phyloP scores from a whole-genome alignment of 1,140 invertebrate species.

The Drosophila grimshawi region DNA sequence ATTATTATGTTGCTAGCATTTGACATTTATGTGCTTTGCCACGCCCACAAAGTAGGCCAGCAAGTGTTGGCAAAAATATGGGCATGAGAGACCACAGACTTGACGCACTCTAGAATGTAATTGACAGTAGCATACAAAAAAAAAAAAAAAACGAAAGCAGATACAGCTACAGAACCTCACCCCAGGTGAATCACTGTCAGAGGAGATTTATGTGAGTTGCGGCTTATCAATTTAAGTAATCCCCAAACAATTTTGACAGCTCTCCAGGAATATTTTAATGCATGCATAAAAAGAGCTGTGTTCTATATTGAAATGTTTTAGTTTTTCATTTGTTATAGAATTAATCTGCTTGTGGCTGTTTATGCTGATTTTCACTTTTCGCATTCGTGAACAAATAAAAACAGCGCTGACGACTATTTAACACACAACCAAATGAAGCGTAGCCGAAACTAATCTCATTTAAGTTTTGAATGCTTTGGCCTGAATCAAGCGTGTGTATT shows the following conservation, averaged over 20 bases:
- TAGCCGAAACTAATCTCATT: constrained; percentile 68
- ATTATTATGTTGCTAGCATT: constrained; percentile 59
- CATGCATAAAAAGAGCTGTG: constrained; percentile 11
- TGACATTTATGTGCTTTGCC: constrained; percentile 67
- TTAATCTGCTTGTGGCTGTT: constrained; percentile 18
- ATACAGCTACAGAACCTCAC: neutral
- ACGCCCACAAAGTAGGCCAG: constrained; percentile 44
- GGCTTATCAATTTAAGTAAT: constrained; percentile 34
- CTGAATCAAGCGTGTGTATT: constrained; percentile 32
- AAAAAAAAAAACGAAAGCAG: neutral
- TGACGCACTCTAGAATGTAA: neutral
- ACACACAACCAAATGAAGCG: constrained; percentile 59
- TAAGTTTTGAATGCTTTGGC: constrained; percentile 49
- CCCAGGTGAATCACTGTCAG: constrained; percentile 9
- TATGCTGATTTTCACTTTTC: constrained; percentile 55
- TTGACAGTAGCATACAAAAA: neutral
- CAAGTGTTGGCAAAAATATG: constrained; percentile 33
- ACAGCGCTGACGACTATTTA: constrained; percentile 36
- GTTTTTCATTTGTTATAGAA: constrained; percentile 2
- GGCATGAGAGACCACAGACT: constrained; percentile 9
- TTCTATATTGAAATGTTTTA: constrained; percentile 6
- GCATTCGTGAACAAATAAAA: constrained; percentile 28
- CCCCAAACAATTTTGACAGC: constrained; percentile 41
- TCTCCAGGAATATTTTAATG: constrained; percentile 24
- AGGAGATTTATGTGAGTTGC: constrained; percentile 34